Evolutionary conservation across 2,113 vertebrate genomes (phyloP).

Genomic region (Monopterus albus): DNA sequence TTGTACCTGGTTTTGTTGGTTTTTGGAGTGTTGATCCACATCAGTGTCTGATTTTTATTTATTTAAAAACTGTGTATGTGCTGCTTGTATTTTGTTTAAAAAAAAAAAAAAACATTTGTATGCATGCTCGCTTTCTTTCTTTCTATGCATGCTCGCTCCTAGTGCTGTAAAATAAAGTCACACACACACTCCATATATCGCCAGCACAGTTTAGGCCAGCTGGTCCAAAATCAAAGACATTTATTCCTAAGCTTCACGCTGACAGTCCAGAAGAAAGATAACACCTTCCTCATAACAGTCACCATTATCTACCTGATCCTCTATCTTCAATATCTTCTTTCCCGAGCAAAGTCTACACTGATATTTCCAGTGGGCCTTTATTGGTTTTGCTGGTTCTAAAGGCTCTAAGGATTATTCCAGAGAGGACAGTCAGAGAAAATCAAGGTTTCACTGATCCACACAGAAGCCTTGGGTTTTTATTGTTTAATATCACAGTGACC

Average conservation of each 20-base stretch:
- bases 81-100: no score
- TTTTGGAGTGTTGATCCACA: no score
- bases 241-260: slow-evolving; percentile 8
- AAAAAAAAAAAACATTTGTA: no score
- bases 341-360: slow-evolving; percentile 41
- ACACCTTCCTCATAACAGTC: slow-evolving; percentile 58
- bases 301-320: slow-evolving; percentile 10
- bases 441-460: slow-evolving; percentile 46
- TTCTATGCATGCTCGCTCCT: no score
- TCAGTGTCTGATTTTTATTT: no score
- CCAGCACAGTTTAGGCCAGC: no score
- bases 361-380: slow-evolving; percentile 47
- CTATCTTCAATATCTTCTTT: slow-evolving; percentile 35
- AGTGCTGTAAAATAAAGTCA: no score
- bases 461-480: slow-evolving; percentile 25
- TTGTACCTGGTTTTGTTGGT: no score
- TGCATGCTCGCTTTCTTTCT: no score
- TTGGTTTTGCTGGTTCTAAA: slow-evolving; percentile 41
- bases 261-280: not conserved
- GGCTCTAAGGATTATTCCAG: slow-evolving; percentile 14
- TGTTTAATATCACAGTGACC: slow-evolving; percentile 40
- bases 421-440: slow-evolving; percentile 34
- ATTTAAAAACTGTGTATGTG: no score
- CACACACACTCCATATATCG: no score
- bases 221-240: no score